Evolutionary conservation across 2,797 vertebrate species (phyloP), one percentile per base, ranked within the genome.

Genomic region (Manis crassicaudata): DNA sequence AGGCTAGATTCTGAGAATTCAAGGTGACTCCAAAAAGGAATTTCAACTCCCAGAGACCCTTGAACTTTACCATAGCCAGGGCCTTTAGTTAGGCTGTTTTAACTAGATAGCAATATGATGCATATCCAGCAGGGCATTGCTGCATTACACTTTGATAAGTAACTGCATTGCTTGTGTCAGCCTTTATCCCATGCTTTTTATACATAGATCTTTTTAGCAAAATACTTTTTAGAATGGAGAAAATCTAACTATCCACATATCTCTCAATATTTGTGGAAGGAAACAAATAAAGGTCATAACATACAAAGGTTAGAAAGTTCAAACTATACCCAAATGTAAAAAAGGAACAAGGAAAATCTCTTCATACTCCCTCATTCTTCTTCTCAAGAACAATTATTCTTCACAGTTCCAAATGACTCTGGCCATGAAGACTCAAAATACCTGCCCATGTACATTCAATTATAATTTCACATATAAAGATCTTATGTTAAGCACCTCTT

Each of bases 1-100:
- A 62, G 54, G 23, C 80, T 86, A 92, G 63, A 11, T 84, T 92
- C 76, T 89, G 60, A 94, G 77, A 32, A 93, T 63, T 84, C 54
- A 76, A 72, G 52, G 35, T 65, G n/a, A 95, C 11, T 92, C 58
- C 63, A 63, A 46, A 95, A 81, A 82, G 80, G 40, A 92, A 87
- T 60, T 40, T 73, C 21, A 62, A 23, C 35, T 70, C 46, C 62
- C 56, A 67, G 35, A 0, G 27, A 17, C 14, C 50, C 84, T 67
- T 75, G 25, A 77, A 67, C 83, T 87, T 96, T 32, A 56, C 43
- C 43, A 60, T 4, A 35, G 18, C 9, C 17, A 23, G 32, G 17
- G 40, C 2, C 1, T 91, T 67, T 43, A 40, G 35, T 73, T 79
- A 23, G 85, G 35, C 56, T 58, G 18, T 67, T 97, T 70, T 65